phyloP scores from a whole-genome alignment of 2,113 vertebrate genomes.

The Pandion haliaetus region DNA sequence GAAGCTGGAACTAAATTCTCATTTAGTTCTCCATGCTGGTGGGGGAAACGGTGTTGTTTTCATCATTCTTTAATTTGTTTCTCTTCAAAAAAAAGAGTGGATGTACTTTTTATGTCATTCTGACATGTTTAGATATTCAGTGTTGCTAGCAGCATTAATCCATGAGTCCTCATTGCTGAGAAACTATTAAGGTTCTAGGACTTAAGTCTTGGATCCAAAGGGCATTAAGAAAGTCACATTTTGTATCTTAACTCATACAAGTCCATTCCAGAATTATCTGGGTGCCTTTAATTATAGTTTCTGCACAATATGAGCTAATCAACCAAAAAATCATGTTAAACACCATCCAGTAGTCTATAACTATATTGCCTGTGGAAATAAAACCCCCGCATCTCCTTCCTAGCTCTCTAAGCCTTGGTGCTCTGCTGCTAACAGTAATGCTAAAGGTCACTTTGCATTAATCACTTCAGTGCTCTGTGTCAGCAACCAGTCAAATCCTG shows the following conservation, averaged over 20 bases:
- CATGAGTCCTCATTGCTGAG: neutral
- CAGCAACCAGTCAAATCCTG: neutral
- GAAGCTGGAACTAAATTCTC: neutral
- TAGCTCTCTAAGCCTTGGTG: neutral
- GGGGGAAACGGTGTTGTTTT: neutral
- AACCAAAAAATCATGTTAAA: neutral
- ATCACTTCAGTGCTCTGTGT: neutral
- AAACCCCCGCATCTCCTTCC: neutral
- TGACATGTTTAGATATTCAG: neutral
- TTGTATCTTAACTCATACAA: neutral
- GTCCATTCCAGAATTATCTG: neutral
- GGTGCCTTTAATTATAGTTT: neutral
- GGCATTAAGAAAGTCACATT: neutral
- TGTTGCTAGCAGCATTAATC: neutral
- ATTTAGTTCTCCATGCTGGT: neutral
- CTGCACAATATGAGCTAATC: neutral
- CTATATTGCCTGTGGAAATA: neutral
- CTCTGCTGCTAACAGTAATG: neutral
- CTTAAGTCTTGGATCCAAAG: neutral
- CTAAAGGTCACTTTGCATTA: neutral
- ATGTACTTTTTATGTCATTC: neutral
- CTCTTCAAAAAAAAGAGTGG: neutral
- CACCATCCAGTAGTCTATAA: neutral
- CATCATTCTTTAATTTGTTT: neutral
- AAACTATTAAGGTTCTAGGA: neutral